These are phyloP conservation scores for Aphis gossypii DNA, from an alignment of 1,140 invertebrate species.

Conservation along the genomic window DNA sequence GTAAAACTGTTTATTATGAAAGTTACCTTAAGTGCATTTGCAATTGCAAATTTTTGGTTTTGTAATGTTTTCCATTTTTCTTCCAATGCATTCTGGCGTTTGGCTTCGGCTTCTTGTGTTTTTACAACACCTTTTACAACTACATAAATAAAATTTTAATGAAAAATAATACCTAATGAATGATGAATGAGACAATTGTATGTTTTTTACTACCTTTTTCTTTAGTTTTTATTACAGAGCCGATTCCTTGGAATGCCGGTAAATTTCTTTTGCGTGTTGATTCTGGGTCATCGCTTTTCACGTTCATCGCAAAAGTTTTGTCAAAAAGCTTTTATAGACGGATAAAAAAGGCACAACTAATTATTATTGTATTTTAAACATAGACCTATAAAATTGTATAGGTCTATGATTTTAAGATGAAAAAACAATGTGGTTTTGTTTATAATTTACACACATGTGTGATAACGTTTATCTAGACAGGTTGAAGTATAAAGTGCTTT, in stretches of 20 bases:
- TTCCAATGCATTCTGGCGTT: slow-evolving; percentile 50
- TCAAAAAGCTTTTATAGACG: background rate
- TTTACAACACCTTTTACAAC: background rate
- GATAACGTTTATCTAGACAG: background rate
- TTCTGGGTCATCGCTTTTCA: background rate
- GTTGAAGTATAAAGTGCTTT: too few species aligned
- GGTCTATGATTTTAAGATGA: background rate
- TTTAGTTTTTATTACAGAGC: background rate
- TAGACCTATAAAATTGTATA: too few species aligned
- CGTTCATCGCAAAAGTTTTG: background rate
- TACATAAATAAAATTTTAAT: background rate
- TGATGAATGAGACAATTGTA: too few species aligned
- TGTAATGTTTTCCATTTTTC: slow-evolving; percentile 53
- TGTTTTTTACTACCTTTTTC: background rate
- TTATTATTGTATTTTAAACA: background rate
- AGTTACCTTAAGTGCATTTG: slow-evolving; percentile 44
- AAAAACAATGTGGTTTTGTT: background rate
- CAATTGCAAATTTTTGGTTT: slow-evolving; percentile 39
- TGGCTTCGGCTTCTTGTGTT: slow-evolving; percentile 14
- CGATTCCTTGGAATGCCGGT: slow-evolving; percentile 13
- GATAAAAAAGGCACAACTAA: background rate
- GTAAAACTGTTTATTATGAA: background rate
- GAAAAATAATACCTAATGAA: background rate
- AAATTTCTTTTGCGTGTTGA: background rate
- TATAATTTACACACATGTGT: background rate